Conservation (phyloP, 2,888 invertebrate genomes). For the Limnephilus rhombicus region DNA sequence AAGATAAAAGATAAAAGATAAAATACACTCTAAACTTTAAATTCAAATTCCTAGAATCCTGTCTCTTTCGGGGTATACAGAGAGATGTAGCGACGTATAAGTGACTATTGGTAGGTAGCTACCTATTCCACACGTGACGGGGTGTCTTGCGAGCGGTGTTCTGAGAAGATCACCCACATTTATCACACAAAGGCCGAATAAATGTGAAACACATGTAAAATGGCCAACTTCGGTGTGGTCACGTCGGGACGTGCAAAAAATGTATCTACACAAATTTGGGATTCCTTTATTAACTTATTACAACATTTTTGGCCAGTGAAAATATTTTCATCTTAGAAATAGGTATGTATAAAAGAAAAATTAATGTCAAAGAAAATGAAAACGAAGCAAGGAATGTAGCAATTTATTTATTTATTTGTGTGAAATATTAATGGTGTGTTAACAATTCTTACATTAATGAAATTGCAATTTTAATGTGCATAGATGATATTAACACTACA, state of each 20-base stretch:
- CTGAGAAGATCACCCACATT: background rate
- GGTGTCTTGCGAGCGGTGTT: background rate
- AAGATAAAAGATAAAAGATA: background rate
- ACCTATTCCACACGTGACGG: background rate
- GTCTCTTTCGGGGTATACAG: background rate
- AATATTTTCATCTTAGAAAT: background rate
- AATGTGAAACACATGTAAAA: conserved; percentile 27
- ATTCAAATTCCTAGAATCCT: background rate
- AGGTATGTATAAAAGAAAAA: too few relatives aligned
- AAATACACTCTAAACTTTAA: background rate
- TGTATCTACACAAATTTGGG: background rate
- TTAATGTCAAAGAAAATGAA: too few relatives aligned
- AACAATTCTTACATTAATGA: too few relatives aligned
- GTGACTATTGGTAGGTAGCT: background rate
- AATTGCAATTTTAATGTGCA: too few relatives aligned
- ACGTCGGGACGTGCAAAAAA: background rate
- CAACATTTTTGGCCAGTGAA: background rate
- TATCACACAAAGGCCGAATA: conserved; percentile 7
- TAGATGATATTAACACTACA: too few relatives aligned
- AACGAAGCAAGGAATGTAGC: too few relatives aligned
- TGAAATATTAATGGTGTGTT: too few relatives aligned
- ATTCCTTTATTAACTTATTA: background rate
- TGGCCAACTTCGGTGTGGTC: background rate
- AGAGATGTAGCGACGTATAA: background rate
- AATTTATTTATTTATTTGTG: too few relatives aligned